A percentile compares a stretch with the other conserved stretches of the same genome.
These are phyloP conservation scores for Leistus spinibarbis DNA, from an alignment of 2,888 invertebrate genomes.

Conservation along the genomic window DNA sequence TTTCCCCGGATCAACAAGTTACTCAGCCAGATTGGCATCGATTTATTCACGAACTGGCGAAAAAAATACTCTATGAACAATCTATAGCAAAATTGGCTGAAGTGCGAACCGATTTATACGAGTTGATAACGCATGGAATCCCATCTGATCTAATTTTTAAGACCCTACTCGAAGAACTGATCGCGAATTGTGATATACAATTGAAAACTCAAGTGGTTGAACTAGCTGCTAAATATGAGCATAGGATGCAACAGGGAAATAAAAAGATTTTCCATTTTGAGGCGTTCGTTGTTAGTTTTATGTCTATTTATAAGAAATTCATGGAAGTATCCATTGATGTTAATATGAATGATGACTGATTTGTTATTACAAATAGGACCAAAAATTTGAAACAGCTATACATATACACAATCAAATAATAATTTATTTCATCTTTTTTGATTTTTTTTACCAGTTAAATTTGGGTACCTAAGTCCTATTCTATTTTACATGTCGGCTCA, in stretches of 20 bases:
- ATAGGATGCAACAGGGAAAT: slow-evolving; percentile 88
- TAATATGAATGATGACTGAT: background rate
- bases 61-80: slow-evolving; percentile 85
- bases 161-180: slow-evolving; percentile 81
- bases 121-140: slow-evolving; percentile 91
- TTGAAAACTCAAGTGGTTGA: slow-evolving; percentile 85
- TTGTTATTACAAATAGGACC: background rate
- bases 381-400: background rate
- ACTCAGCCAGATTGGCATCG: slow-evolving; percentile 92
- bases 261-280: slow-evolving; percentile 97
- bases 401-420: background rate
- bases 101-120: slow-evolving; percentile 88
- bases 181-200: slow-evolving; percentile 87
- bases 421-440: background rate
- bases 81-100: slow-evolving; percentile 82
- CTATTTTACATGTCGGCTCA: too few relatives aligned
- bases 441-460: too few relatives aligned
- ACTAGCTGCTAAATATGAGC: slow-evolving; percentile 89
- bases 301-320: slow-evolving; percentile 91
- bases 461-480: too few relatives aligned
- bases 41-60: slow-evolving; percentile 85
- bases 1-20: slow-evolving; percentile 75
- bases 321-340: slow-evolving; percentile 63
- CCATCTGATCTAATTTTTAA: slow-evolving; percentile 92
- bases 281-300: slow-evolving; percentile 95